phyloP scores from a whole-genome alignment of 23 tunicate species.

The Styela clava region DNA sequence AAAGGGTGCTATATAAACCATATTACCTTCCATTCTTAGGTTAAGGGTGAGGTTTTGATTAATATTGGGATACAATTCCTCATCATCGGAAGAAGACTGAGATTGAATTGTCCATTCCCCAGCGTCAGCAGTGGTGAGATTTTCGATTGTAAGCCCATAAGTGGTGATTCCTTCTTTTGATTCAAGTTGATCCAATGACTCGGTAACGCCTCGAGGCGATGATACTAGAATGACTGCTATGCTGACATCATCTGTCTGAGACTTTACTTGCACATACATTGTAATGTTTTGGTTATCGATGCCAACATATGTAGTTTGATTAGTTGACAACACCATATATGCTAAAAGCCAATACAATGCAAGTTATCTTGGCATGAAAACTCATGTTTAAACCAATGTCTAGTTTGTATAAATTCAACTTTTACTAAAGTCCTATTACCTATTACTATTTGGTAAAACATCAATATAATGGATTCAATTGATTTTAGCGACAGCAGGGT shows the following conservation, averaged over 20 bases:
- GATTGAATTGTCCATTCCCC: not conserved
- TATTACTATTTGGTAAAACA: not conserved
- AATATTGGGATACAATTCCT: not conserved
- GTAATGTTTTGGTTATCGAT: not conserved
- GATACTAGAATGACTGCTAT: not conserved
- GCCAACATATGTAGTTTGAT: not conserved
- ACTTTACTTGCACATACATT: not conserved
- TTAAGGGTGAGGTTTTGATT: not conserved
- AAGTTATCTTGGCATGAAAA: not conserved
- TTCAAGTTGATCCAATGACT: not conserved
- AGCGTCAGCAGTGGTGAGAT: not conserved
- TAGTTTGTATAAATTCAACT: not conserved
- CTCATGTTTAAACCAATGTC: not conserved
- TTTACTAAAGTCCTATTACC: not conserved
- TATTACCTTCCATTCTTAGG: not conserved
- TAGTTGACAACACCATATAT: constrained; percentile 1
- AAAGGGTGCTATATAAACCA: not conserved
- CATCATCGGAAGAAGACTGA: not conserved
- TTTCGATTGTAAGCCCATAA: not conserved
- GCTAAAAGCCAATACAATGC: not conserved
- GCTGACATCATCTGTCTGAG: not conserved
- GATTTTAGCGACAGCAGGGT: no score
- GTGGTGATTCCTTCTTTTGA: not conserved
- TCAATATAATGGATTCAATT: no score
- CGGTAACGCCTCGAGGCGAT: not conserved